Evolutionary conservation across 1,140 invertebrate species (phyloP).

Genomic region (Platorchestia sp.): DNA sequence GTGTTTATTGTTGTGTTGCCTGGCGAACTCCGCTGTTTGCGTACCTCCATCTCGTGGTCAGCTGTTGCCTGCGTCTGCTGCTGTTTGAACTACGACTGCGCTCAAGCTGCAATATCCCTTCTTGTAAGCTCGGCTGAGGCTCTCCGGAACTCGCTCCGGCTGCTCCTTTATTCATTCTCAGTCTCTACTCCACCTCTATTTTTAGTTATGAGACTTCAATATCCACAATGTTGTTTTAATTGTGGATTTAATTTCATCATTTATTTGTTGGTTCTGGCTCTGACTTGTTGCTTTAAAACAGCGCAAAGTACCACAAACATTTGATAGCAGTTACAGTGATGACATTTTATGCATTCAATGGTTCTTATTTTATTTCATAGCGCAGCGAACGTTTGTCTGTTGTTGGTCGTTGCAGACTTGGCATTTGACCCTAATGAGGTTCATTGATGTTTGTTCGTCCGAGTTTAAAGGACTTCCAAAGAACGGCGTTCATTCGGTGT

Average conservation of each 20-base stretch:
- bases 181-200: neutral
- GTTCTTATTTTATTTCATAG: neutral
- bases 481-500: neutral
- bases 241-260: no score
- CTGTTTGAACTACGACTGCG: neutral
- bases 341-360: neutral
- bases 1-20: neutral
- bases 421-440: neutral
- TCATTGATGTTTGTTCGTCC: neutral
- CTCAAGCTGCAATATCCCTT: neutral
- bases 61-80: neutral
- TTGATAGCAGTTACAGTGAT: neutral
- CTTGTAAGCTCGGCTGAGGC: neutral
- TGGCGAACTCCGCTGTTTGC: neutral
- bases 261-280: no score
- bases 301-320: neutral
- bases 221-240: no score
- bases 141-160: neutral
- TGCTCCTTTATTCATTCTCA: neutral
- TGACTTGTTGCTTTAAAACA: neutral
- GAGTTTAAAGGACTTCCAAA: neutral
- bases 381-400: neutral
- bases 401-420: neutral
- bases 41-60: neutral
- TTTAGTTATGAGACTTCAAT: neutral